A percentile compares a stretch with the other conserved stretches of the same genome.
Evolutionary conservation across 2,888 invertebrate genomes (phyloP).

Genomic region (Epirrhoe tristata): DNA sequence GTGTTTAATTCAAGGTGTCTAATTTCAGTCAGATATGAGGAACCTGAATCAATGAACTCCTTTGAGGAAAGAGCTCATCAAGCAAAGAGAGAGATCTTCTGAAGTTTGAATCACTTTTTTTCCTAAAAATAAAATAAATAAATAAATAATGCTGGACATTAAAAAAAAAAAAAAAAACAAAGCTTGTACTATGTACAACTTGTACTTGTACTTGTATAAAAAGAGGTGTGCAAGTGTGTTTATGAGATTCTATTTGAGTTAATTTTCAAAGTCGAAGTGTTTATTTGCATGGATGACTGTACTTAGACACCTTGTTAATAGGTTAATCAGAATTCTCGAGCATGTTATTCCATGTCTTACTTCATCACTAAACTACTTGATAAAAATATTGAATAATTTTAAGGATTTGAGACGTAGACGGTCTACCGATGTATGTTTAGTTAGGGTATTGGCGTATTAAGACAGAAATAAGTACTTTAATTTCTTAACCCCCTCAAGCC

Average conservation of each 20-base stretch:
- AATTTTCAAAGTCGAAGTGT: no score
- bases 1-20: constrained; percentile 1
- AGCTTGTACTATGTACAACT: no score
- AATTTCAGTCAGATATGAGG: constrained; percentile 1
- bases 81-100: no score
- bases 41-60: neutral
- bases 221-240: no score
- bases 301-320: neutral
- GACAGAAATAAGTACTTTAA: neutral
- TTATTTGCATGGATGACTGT: neutral
- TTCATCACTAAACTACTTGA: neutral
- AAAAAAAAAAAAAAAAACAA: no score
- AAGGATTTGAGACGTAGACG: neutral
- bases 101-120: no score
- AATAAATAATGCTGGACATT: no score
- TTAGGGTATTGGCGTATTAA: neutral
- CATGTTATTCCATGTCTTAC: neutral
- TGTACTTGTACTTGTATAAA: no score
- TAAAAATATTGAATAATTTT: neutral
- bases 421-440: neutral
- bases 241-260: no score
- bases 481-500: neutral
- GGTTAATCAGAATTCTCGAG: neutral
- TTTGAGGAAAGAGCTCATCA: no score
- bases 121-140: no score